These are phyloP conservation scores for Phasianus colchicus DNA, from an alignment of 2,113 vertebrate genomes.

Conservation along the genomic window DNA sequence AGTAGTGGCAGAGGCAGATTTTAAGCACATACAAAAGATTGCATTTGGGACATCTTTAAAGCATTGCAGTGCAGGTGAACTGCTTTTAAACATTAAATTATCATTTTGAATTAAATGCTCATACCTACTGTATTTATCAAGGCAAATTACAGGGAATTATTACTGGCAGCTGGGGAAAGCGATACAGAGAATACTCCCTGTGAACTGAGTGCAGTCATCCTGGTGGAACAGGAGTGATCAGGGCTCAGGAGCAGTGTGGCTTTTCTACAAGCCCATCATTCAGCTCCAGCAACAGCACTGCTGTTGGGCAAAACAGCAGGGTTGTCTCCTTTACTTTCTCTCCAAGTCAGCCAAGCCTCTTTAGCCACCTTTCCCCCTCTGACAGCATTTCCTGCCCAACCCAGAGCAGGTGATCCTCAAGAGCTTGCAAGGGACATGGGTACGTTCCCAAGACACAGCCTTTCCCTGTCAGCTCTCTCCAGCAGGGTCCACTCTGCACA, in stretches of 20 bases:
- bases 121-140: neutral
- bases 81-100: slow-evolving; percentile 41
- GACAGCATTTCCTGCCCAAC: neutral
- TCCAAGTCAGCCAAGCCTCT: neutral
- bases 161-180: neutral
- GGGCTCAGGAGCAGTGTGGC: neutral
- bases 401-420: neutral
- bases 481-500: neutral
- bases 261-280: neutral
- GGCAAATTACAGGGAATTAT: slow-evolving; percentile 17
- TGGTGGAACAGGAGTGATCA: neutral
- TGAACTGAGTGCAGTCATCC: neutral
- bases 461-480: neutral
- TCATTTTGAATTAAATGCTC: slow-evolving; percentile 35
- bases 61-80: neutral
- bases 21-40: slow-evolving; percentile 50
- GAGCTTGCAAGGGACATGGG: neutral
- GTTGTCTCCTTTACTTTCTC: neutral
- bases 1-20: slow-evolving; percentile 64
- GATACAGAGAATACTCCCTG: neutral
- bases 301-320: neutral
- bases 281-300: neutral
- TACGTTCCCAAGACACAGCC: neutral
- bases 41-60: slow-evolving; percentile 47
- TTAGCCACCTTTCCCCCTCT: neutral